phyloP scores from a whole-genome alignment of 2,888 invertebrate genomes.

The Dusona sp. region DNA sequence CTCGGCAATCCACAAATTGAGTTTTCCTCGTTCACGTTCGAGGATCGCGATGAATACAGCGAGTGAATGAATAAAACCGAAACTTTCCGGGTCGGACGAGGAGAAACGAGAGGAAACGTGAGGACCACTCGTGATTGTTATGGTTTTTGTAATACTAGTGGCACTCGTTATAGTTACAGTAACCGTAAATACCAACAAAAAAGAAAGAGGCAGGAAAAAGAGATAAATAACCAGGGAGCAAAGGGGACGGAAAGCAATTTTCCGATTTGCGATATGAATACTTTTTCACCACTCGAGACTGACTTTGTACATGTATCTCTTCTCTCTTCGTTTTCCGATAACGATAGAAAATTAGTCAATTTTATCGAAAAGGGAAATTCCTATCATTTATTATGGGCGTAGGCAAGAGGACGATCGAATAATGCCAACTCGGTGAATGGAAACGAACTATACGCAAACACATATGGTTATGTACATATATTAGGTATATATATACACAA shows the following conservation, averaged over 20 bases:
- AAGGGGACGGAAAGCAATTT: neutral
- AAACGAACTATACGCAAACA: slow-evolving; percentile 51
- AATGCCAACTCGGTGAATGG: slow-evolving; percentile 66
- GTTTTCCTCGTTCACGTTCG: slow-evolving; percentile 59
- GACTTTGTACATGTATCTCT: neutral
- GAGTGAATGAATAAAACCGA: slow-evolving; percentile 41
- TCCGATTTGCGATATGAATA: slow-evolving; percentile 2
- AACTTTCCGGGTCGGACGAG: slow-evolving; percentile 18
- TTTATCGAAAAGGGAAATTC: slow-evolving; percentile 39
- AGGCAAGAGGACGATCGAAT: slow-evolving; percentile 57
- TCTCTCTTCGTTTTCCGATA: slow-evolving; percentile 19
- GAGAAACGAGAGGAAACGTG: slow-evolving; percentile 54
- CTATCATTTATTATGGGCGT: slow-evolving; percentile 29
- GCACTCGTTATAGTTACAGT: slow-evolving; percentile 8
- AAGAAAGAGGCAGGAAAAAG: neutral
- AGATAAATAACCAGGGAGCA: neutral
- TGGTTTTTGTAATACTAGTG: slow-evolving; percentile 15
- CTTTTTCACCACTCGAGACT: slow-evolving; percentile 10
- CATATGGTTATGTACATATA: neutral
- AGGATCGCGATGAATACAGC: slow-evolving; percentile 33
- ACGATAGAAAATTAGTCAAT: slow-evolving; percentile 60
- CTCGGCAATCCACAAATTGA: slow-evolving; percentile 67
- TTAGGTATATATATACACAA: neutral
- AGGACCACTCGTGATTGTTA: slow-evolving; percentile 32
- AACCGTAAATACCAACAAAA: slow-evolving; percentile 4